Percentiles rank a stretch among this genome's conserved stretches.
phyloP scores from a whole-genome alignment of 2,113 vertebrate species.

The Pseudorhombus dupliciocellatus region DNA sequence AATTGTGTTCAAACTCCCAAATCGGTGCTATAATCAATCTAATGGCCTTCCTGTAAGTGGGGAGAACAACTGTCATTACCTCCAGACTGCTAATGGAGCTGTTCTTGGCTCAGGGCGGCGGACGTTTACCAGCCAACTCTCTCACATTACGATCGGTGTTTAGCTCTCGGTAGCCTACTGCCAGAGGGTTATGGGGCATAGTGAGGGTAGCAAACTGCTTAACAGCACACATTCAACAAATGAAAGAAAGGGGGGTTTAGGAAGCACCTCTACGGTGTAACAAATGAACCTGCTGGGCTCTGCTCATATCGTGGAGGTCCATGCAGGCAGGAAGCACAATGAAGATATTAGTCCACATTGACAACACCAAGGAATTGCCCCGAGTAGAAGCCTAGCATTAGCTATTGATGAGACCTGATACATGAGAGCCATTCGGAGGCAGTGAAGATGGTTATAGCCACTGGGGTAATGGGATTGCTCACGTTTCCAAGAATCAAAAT shows the following conservation, averaged over 20 bases:
- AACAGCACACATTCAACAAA: constrained; percentile 60
- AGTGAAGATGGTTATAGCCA: constrained; percentile 8
- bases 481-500: constrained; percentile 6
- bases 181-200: constrained; percentile 43
- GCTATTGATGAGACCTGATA: constrained; percentile 37
- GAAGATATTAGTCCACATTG: constrained; percentile 36
- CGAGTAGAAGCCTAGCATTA: constrained; percentile 22
- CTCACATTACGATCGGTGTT: constrained; percentile 61
- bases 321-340: constrained; percentile 16
- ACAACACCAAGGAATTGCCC: constrained; percentile 20
- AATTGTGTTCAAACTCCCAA: constrained; percentile 14
- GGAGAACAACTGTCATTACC: constrained; percentile 56
- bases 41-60: constrained; percentile 35
- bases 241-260: constrained; percentile 62
- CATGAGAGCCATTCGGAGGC: constrained; percentile 21
- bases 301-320: constrained; percentile 30
- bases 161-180: constrained; percentile 43
- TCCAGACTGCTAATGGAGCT: constrained; percentile 65
- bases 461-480: background rate
- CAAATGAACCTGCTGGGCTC: constrained; percentile 64
- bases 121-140: constrained; percentile 59
- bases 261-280: constrained; percentile 58
- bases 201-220: constrained; percentile 42
- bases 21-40: constrained; percentile 42
- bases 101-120: constrained; percentile 55